phyloP scores from a whole-genome alignment of 2,113 vertebrate genomes.

The Heloderma charlesbogerti region DNA sequence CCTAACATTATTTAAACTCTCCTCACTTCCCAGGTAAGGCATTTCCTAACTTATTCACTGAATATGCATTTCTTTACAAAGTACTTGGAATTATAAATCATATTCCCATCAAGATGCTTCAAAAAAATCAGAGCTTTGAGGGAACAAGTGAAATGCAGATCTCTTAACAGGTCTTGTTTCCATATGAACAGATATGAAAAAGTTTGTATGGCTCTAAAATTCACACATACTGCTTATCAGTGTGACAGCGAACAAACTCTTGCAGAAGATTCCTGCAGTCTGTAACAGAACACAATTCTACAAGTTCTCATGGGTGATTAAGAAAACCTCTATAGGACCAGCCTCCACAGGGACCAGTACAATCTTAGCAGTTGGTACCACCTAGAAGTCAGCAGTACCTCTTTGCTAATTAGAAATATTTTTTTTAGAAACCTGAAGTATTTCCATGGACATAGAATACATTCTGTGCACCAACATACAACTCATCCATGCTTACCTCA shows the following conservation, averaged over 20 bases:
- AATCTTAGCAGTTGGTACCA: background rate
- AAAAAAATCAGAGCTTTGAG: background rate
- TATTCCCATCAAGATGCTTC: background rate
- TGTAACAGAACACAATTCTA: background rate
- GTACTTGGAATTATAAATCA: background rate
- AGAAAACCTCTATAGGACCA: background rate
- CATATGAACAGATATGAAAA: background rate
- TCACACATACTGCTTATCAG: background rate
- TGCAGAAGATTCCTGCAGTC: background rate
- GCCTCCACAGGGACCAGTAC: background rate
- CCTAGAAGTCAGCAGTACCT: background rate
- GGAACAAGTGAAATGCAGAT: background rate
- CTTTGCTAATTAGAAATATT: background rate
- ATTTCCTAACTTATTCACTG: background rate
- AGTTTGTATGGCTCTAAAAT: background rate
- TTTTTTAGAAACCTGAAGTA: too few species aligned
- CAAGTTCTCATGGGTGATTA: background rate
- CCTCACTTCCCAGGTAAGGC: background rate
- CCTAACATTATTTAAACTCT: background rate
- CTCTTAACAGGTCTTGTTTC: background rate
- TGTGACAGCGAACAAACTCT: background rate
- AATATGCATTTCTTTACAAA: background rate
- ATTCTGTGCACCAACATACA: background rate
- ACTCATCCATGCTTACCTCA: constrained; percentile 80
- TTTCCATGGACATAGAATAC: background rate